These are phyloP conservation scores for Chaenodraco wilsoni DNA, from an alignment of 2,797 vertebrate genomes.

Conservation along the genomic window DNA sequence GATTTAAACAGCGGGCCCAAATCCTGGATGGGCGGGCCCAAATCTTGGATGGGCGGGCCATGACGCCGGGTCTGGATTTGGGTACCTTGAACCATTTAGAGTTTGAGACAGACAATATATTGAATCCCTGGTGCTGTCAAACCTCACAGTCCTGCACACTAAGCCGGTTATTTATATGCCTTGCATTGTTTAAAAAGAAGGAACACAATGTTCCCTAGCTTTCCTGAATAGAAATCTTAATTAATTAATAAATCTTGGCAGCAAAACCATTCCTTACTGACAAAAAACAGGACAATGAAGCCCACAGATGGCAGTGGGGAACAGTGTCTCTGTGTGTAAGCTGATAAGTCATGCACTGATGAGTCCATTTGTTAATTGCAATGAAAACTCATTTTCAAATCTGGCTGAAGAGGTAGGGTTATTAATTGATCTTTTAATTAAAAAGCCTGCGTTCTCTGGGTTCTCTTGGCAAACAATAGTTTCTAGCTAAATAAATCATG, in stretches of 20 bases:
- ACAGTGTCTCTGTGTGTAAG: conserved; percentile 83
- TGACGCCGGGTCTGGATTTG: conserved; percentile 15
- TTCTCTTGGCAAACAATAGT: conserved; percentile 76
- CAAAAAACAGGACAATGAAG: conserved; percentile 80
- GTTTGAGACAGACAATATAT: conserved; percentile 55
- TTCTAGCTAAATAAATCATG: conserved; percentile 79
- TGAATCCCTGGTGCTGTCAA: conserved; percentile 50
- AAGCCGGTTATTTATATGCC: conserved; percentile 79
- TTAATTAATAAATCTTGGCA: conserved; percentile 88
- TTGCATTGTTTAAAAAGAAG: conserved; percentile 75
- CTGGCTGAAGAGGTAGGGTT: conserved; percentile 83
- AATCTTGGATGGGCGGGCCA: too few species aligned
- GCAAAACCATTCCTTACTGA: conserved; percentile 77
- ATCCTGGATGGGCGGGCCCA: too few species aligned
- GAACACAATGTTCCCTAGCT: conserved; percentile 82
- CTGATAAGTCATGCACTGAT: conserved; percentile 88
- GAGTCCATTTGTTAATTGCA: conserved; percentile 85
- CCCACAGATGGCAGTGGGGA: conserved; percentile 79
- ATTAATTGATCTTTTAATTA: conserved; percentile 87
- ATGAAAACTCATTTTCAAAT: conserved; percentile 84
- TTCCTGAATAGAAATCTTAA: conserved; percentile 85
- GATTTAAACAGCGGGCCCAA: too few species aligned
- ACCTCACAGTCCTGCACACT: conserved; percentile 56
- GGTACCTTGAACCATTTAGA: conserved; percentile 66
- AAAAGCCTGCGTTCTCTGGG: conserved; percentile 69